phyloP scores from a whole-genome alignment of 2,888 invertebrate species.

The Heliconius cydno region DNA sequence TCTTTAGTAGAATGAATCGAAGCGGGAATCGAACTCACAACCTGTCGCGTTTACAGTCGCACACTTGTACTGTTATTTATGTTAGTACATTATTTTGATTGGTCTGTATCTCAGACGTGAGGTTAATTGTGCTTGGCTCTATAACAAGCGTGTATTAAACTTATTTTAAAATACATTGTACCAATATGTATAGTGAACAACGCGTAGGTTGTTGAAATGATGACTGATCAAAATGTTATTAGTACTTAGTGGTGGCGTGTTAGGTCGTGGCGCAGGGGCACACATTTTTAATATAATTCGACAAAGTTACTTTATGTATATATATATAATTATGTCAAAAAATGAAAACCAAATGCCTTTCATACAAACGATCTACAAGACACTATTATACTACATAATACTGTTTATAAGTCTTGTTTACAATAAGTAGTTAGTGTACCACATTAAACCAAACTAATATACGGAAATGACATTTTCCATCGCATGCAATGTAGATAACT shows the following conservation, averaged over 20 bases:
- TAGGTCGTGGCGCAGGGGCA: too few species aligned
- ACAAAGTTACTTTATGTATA: too few species aligned
- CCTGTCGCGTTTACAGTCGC: too few species aligned
- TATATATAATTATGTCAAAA: too few species aligned
- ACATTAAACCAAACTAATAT: slow-evolving; percentile 5
- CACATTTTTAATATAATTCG: too few species aligned
- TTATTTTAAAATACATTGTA: background rate
- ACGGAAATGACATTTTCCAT: slow-evolving; percentile 20
- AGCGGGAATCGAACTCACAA: too few species aligned
- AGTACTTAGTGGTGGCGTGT: background rate
- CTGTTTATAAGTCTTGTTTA: background rate
- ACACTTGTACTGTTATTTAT: background rate
- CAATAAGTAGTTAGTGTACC: background rate
- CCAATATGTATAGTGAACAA: background rate
- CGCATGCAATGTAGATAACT: slow-evolving; percentile 3
- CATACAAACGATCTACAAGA: background rate
- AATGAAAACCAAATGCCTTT: too few species aligned
- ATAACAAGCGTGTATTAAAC: background rate
- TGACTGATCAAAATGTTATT: background rate
- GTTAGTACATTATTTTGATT: slow-evolving; percentile 10
- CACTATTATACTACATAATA: background rate
- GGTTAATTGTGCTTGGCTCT: background rate
- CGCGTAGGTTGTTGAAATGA: background rate
- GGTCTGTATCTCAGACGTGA: background rate
- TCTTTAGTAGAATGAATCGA: too few species aligned